These are phyloP conservation scores for Megalurothrips usitatus DNA, from an alignment of 2,888 invertebrate species.

Conservation along the genomic window DNA sequence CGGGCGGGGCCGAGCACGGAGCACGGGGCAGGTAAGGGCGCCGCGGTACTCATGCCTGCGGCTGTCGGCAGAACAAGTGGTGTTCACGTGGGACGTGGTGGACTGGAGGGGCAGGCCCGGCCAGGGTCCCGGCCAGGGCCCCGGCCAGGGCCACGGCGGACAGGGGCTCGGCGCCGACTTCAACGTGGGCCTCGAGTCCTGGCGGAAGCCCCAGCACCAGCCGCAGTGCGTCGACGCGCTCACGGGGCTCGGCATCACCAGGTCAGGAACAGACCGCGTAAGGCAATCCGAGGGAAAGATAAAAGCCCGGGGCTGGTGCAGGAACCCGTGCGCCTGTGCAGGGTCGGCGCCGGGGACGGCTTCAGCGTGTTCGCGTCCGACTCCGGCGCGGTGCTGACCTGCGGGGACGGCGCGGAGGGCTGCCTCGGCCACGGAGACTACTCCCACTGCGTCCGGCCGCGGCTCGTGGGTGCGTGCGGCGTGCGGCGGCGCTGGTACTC, in stretches of 20 bases:
- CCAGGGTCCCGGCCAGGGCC: no score
- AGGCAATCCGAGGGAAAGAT: neutral
- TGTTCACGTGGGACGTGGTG: constrained; percentile 25
- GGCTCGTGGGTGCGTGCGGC: neutral
- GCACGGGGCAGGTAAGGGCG: neutral
- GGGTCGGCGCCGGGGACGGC: constrained; percentile 58
- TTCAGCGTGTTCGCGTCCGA: constrained; percentile 65
- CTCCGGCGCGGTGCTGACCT: constrained; percentile 63
- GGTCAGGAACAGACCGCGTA: neutral
- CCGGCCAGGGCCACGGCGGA: constrained; percentile 35
- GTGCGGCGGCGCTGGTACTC: neutral
- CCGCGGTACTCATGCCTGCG: neutral
- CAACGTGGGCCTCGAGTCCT: constrained; percentile 7
- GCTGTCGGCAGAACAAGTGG: neutral
- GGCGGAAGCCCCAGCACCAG: constrained; percentile 54
- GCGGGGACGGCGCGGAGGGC: constrained; percentile 59
- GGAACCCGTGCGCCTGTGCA: constrained; percentile 39
- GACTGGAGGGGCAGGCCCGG: constrained; percentile 43
- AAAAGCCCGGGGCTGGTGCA: constrained; percentile 8
- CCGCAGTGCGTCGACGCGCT: constrained; percentile 45
- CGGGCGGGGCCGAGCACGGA: no score
- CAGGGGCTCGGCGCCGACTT: constrained; percentile 52
- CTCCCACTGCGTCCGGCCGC: constrained; percentile 10
- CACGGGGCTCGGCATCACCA: neutral
- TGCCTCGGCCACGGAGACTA: constrained; percentile 62